Evolutionary conservation across 2,888 invertebrate genomes (phyloP), one percentile per base, ranked within the genome.

Genomic region (Galerucella nymphaeae): DNA sequence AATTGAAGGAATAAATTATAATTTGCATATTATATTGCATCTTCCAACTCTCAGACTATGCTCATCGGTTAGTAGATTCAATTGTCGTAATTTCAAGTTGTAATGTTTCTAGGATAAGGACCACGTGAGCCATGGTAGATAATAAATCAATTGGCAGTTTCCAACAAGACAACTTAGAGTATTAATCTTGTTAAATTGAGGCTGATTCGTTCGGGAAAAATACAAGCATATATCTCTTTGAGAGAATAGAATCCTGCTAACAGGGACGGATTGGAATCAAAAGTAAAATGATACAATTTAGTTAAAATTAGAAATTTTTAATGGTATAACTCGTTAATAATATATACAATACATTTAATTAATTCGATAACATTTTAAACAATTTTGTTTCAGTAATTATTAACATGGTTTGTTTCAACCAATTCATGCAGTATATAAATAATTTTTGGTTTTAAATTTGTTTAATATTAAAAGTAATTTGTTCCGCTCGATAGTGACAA

Each of bases 61-160:
- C 45, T 70, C 70, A 70, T 42, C 42, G 38, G 16, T 20, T 38
- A 70, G 55, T 57, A 42, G 63, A 70, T 70, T 70, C 63, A 64
- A 70, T 70, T 70, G 70, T 70, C 63, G 70, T 63, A 70, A 63
- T 67, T 71, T 59, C 70, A 45, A 62, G 59, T 50, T 63, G 69
- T 66, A 66, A 70, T 66, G 66, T 69, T 71, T 72, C 58, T 53
- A 64, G 63, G 70, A 64, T 63, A 70, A 65, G 66, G 62, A 71
- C 66, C 72, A 68, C 70, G 65, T 72, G 75, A 75, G 65, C 70
- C 67, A 50, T 59, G 42, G 65, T 66, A 65, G 55, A 62, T 65
- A 71, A 76, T 76, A 76, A 75, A 76, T 76, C 76, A 76, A 76
- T 76, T 73, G 71, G 42, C 69, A 73, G 68, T 69, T 71, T 68